These are phyloP conservation scores for Aleiodes alternator DNA, from an alignment of 2,888 invertebrate species.

Conservation along the genomic window DNA sequence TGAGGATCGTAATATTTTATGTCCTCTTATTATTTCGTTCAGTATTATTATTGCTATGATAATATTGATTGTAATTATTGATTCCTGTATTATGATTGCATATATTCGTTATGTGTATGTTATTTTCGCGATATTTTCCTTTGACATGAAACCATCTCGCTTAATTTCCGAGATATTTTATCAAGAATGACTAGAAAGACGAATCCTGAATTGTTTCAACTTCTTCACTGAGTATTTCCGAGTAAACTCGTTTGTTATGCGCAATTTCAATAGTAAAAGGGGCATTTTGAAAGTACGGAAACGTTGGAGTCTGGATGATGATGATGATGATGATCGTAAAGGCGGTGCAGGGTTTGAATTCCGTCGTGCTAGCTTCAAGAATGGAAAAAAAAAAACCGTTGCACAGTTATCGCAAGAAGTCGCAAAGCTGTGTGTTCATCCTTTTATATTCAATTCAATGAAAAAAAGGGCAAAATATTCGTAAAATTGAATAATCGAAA, in stretches of 20 bases:
- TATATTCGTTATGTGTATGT: no score
- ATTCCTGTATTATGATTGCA: no score
- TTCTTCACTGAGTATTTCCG: not conserved
- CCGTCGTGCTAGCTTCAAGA: constrained; percentile 17
- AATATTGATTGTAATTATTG: no score
- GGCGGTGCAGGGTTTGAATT: not conserved
- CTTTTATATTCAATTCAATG: no score
- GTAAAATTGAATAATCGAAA: not conserved
- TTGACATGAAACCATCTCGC: no score
- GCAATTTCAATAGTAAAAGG: constrained; percentile 22
- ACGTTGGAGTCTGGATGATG: not conserved
- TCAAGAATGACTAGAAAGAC: no score
- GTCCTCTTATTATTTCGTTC: no score
- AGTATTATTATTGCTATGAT: no score
- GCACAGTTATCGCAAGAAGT: not conserved
- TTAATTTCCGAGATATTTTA: no score
- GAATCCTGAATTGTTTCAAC: not conserved
- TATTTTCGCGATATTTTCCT: no score
- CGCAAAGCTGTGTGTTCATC: no score
- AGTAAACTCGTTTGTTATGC: constrained; percentile 9
- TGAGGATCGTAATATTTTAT: no score
- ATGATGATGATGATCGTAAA: constrained; percentile 25
- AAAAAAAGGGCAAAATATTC: not conserved
- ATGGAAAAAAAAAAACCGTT: not conserved
- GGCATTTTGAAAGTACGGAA: constrained; percentile 31